Evolutionary conservation across 2,113 vertebrate genomes (phyloP), one percentile per base, ranked within the genome.

Genomic region (Labeo rohita): DNA sequence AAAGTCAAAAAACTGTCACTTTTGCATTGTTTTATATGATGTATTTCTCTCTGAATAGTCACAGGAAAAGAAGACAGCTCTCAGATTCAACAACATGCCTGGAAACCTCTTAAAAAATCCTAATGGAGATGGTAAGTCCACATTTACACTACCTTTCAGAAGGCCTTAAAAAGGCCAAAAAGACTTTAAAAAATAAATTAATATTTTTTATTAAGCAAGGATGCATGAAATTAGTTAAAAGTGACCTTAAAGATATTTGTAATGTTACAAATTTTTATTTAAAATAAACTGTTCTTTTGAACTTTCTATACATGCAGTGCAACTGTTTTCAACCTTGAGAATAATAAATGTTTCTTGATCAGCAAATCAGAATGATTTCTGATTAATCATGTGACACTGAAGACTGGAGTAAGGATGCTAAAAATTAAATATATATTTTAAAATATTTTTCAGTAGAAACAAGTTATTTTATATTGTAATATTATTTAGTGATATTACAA

Each of bases 21-120:
- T 21, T 43, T 10, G 21, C 68, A 43, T 36, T 21, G 16, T 76
- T 8, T 84, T 82, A 23, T 50, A 12, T 36, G 3, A 0, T 36
- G 0, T 21, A 23, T 70, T 77, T 65, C 47, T 43, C 8, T 61
- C 66, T 54, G 23, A 43, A 12, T 43, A 56, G 70, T 82, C 36
- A 23, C 78, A 77, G 54, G 18, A 39, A 50, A 23, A 84, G 21
- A 21, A 84, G 66, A 36, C 34, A 39, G 39, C 28, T 18, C 23
- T 65, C 63, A 49, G 15, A 76, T 16, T 34, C 5, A 63, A 63
- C 7, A 81, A 84, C 83, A 95, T 95, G 95, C 15, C 89, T 83
- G 91, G 77, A 87, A 95, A 95, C 88, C 92, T 95, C 61, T 82
- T 95, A 15, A 94, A 93, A 89, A 95, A 95, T 86, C 93, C 94